These are phyloP conservation scores for Aplochiton taeniatus DNA, from an alignment of 2,797 vertebrate species.

Conservation along the genomic window DNA sequence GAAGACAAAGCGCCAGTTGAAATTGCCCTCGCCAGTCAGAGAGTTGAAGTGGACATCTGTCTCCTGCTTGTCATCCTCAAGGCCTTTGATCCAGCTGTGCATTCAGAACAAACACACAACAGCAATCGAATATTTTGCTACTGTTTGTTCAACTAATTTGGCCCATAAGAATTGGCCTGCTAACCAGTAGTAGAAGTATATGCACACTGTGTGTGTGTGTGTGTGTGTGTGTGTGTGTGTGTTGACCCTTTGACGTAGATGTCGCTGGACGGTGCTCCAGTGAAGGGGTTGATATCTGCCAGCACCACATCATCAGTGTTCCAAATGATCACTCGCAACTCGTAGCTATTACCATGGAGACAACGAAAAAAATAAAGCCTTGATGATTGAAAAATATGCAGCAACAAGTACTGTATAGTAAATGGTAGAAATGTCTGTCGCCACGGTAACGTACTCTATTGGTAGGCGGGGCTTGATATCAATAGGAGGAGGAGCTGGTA, in stretches of 20 bases:
- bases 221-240: background rate
- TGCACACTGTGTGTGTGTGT: no score
- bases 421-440: no score
- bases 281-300: conserved; percentile 91
- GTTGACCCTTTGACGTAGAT: conserved; percentile 92
- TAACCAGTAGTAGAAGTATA: no score
- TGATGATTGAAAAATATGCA: no score
- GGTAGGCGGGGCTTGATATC: conserved; percentile 91
- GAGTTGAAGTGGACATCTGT: conserved; percentile 96
- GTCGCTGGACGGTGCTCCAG: conserved; percentile 87
- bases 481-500: conserved; percentile 85
- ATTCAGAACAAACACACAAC: background rate
- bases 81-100: conserved; percentile 91
- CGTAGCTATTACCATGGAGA: conserved; percentile 75
- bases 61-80: conserved; percentile 92
- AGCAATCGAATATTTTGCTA: background rate
- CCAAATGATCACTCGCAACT: conserved; percentile 93
- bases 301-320: conserved; percentile 90
- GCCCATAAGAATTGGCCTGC: no score
- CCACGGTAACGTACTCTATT: conserved; percentile 74
- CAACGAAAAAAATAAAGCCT: background rate
- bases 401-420: no score
- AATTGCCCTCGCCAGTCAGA: conserved; percentile 93
- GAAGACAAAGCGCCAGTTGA: conserved; percentile 95
- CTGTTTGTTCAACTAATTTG: no score